phyloP scores from a whole-genome alignment of 2,888 invertebrate genomes.

The Chouioia cunea region DNA sequence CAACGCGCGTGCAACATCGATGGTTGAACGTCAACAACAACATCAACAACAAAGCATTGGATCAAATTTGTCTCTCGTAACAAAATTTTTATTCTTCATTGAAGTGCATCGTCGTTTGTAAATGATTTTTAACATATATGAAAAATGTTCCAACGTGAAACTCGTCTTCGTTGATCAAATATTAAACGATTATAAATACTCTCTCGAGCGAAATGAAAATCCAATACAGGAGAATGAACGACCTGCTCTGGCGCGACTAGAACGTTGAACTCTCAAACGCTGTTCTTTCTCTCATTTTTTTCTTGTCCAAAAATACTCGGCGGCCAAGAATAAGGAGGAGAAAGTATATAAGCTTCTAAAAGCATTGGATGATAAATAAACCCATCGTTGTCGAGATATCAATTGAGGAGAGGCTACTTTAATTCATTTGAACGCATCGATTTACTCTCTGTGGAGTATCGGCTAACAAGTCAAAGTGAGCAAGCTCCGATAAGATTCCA shows the following conservation, averaged over 20 bases:
- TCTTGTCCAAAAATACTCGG: neutral
- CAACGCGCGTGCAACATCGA: neutral
- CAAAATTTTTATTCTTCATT: too few relatives aligned
- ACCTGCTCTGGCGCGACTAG: neutral
- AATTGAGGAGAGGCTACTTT: constrained; percentile 51
- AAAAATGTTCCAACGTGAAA: too few relatives aligned
- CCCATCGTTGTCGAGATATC: constrained; percentile 53
- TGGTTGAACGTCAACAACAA: too few relatives aligned
- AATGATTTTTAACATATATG: too few relatives aligned
- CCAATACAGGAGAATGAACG: neutral
- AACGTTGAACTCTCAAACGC: constrained; percentile 1
- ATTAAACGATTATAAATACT: neutral
- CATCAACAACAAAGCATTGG: too few relatives aligned
- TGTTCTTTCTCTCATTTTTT: neutral
- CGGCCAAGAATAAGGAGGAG: constrained; percentile 48
- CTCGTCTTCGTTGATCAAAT: too few relatives aligned
- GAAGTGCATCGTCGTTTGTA: too few relatives aligned
- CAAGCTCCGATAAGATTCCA: too few relatives aligned
- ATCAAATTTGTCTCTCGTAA: too few relatives aligned
- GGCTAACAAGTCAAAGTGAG: too few relatives aligned
- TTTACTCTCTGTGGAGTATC: too few relatives aligned
- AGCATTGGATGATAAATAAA: constrained; percentile 65
- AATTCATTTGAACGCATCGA: constrained; percentile 37
- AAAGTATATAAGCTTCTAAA: constrained; percentile 51
- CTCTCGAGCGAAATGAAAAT: neutral